Base-by-base conservation (phyloP, 2,797 vertebrate species). In the Lacerta agilis region DNA sequence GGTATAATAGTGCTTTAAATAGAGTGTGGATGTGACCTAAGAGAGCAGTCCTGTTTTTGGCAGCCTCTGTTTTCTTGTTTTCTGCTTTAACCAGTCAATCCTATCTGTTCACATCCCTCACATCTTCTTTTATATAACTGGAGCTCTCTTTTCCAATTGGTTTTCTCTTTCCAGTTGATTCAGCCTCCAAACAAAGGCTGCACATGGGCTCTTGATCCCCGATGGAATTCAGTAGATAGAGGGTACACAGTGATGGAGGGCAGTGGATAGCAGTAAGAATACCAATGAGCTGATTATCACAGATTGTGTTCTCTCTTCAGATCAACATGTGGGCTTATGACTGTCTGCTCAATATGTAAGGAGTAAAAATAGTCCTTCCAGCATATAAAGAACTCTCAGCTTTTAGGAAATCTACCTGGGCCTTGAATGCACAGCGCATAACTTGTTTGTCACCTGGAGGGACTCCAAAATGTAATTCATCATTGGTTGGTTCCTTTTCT, bases 161-260 rank as follows among this genome's bases (percentile, higher is more conserved):
- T 41, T 90, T 88, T 10, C 25, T n/a, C 69, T 55, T 79, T 87
- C 43, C 72, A 69, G 9, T 61, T 90, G 80, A 33, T 11, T 88
- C 13, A 27, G 1, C 27, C 11, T 69, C 58, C 29, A 13, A 83
- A 87, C 1, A 71, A 11, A 77, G 64, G n/a, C 66, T 58, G 49
- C 64, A 3, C 27, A n/a, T 89, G 85, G 71, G n/a, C 23, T 1
- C 27, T 86, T 83, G 15, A 49, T 1, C 8, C 41, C 4, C 17
- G 0, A 1, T 45, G 36, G 64, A 89, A 72, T 64, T 15, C 9
- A 76, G 3, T 41, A 0, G 4, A 0, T 11, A 0, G 78, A 69
- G 81, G 71, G 3, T 33, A 29, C 49, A 55, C 67, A 55, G 41
- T 45, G 58, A 87, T 17, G 7, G 49, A 64, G 88, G 85, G 64